These are phyloP conservation scores for Hipparchia sbordonii DNA, from an alignment of 2,888 invertebrate genomes.

Conservation along the genomic window DNA sequence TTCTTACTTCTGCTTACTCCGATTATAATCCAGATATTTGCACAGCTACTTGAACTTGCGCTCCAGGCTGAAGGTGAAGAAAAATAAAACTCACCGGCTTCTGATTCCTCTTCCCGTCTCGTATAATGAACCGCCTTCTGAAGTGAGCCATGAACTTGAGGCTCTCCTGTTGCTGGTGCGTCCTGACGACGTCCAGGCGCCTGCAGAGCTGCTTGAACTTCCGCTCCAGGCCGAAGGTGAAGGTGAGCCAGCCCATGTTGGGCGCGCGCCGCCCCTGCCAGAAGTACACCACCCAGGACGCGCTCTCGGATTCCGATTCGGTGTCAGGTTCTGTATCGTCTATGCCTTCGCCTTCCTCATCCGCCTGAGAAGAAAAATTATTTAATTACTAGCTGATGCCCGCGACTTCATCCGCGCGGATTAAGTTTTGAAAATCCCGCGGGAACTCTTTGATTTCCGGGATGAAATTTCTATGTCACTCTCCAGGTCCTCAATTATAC, in stretches of 20 bases:
- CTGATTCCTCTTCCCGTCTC: slow-evolving; percentile 89
- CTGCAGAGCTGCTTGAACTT: slow-evolving; percentile 76
- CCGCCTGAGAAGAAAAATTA: slow-evolving; percentile 51
- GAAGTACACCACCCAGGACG: slow-evolving; percentile 97
- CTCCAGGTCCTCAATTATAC: too few species aligned
- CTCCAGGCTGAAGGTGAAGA: slow-evolving; percentile 60
- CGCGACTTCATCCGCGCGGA: too few species aligned
- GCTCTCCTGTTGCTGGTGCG: slow-evolving; percentile 99
- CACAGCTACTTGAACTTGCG: too few species aligned
- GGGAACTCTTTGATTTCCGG: too few species aligned
- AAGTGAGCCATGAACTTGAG: slow-evolving; percentile 99
- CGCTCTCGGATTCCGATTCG: slow-evolving; percentile 81
- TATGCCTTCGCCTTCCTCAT: slow-evolving; percentile 76
- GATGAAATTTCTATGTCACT: too few species aligned
- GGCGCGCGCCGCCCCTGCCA: slow-evolving; percentile 99
- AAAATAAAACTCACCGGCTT: slow-evolving; percentile 59
- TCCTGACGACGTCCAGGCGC: slow-evolving; percentile 92
- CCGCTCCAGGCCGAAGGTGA: slow-evolving; percentile 93
- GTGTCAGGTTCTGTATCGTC: slow-evolving; percentile 53
- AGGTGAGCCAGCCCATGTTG: slow-evolving; percentile 99
- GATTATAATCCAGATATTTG: too few species aligned
- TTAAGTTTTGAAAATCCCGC: too few species aligned
- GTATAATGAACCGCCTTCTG: slow-evolving; percentile 95
- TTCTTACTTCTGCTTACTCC: too few species aligned
- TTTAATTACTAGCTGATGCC: too few species aligned